Evolutionary conservation across 2,113 vertebrate genomes (phyloP).

Genomic region (Thomomys bottae): DNA sequence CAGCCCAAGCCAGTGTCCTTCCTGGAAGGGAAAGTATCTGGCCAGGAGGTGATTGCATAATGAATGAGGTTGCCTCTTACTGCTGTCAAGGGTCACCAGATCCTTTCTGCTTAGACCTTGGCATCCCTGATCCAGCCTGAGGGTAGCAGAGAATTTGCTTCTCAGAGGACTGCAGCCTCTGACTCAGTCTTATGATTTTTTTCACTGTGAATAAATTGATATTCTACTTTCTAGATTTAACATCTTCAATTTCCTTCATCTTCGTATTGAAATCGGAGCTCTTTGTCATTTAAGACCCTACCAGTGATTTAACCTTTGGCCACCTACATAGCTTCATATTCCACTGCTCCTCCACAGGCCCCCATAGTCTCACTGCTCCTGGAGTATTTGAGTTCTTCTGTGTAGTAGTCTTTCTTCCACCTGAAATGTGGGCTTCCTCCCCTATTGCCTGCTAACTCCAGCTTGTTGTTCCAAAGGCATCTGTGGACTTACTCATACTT

Average conservation of each 20-base stretch:
- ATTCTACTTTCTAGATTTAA: constrained; percentile 14
- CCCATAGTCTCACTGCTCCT: neutral
- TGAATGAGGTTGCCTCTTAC: neutral
- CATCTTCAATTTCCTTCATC: neutral
- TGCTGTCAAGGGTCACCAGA: neutral
- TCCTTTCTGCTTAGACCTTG: neutral
- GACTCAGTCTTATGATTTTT: neutral
- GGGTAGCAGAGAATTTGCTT: neutral
- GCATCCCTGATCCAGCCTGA: neutral
- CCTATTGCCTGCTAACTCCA: neutral
- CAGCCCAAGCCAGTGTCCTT: neutral
- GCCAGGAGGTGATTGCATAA: neutral
- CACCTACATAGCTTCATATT: neutral
- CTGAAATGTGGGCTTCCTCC: neutral
- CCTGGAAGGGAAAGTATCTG: neutral
- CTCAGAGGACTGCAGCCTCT: neutral
- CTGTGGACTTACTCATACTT: constrained; percentile 18
- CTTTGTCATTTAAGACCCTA: neutral
- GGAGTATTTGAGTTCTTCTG: constrained; percentile 1
- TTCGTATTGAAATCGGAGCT: neutral
- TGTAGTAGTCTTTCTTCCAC: neutral
- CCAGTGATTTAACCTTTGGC: neutral
- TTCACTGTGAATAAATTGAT: neutral
- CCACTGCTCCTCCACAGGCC: neutral
- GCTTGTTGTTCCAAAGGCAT: neutral